Percentiles rank a stretch among this genome's conserved stretches.
Conservation (phyloP, 2,797 vertebrate genomes). For the Simalia tracyae region DNA sequence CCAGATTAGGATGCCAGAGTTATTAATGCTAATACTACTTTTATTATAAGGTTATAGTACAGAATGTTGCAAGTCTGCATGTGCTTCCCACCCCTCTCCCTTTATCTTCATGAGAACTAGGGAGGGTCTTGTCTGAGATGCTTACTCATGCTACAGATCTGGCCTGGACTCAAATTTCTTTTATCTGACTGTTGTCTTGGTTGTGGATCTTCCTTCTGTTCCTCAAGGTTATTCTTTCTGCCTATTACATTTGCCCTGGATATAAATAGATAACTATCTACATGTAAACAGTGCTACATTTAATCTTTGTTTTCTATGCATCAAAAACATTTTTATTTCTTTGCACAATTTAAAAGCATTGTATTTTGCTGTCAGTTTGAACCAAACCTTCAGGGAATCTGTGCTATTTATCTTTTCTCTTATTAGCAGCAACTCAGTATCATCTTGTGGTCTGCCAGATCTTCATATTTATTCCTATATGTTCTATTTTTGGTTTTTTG, state of each 20-base stretch:
- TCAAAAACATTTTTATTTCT: not conserved
- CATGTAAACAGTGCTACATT: not conserved
- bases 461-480: not conserved
- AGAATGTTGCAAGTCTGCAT: not conserved
- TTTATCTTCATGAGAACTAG: not conserved
- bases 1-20: not conserved
- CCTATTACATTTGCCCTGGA: not conserved
- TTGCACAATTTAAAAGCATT: not conserved
- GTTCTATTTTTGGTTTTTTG: not conserved
- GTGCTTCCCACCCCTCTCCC: not conserved
- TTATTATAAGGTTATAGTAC: not conserved
- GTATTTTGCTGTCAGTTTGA: not conserved
- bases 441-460: not conserved
- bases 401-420: not conserved
- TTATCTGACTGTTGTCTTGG: not conserved
- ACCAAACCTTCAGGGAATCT: not conserved
- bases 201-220: not conserved
- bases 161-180: not conserved
- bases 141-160: not conserved
- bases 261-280: not conserved
- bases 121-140: not conserved
- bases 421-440: not conserved
- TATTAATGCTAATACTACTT: not conserved
- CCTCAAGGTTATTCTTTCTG: not conserved
- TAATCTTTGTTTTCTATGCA: not conserved